Conservation (phyloP, 2,888 invertebrate species). For the Linnaemya vulpina region DNA sequence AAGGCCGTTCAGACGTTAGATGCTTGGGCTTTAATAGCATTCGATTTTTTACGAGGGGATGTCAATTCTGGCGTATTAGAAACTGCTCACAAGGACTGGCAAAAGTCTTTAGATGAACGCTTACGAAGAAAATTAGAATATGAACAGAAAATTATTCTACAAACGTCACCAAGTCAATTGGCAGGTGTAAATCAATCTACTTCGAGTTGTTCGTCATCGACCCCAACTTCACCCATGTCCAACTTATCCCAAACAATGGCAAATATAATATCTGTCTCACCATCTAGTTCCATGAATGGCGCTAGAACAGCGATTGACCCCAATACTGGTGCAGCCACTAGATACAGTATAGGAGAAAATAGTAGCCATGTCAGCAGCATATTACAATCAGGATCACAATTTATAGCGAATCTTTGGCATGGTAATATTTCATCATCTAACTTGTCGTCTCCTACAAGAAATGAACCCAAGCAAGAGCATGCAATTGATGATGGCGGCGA, state of each 20-base stretch:
- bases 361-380: constrained; percentile 78
- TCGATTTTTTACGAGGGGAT: constrained; percentile 84
- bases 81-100: constrained; percentile 79
- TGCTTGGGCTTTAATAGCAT: constrained; percentile 87
- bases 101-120: constrained; percentile 76
- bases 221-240: constrained; percentile 77
- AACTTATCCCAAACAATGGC: constrained; percentile 30
- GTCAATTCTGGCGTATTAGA: constrained; percentile 75
- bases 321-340: background rate
- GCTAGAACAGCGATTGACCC: background rate
- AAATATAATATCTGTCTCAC: constrained; percentile 26
- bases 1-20: constrained; percentile 92
- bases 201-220: constrained; percentile 75
- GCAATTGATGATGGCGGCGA: constrained; percentile 11
- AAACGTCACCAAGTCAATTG: background rate
- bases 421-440: constrained; percentile 77
- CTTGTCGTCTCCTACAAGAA: constrained; percentile 27
- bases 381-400: constrained; percentile 85
- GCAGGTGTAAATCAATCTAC: constrained; percentile 33
- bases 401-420: constrained; percentile 86
- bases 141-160: constrained; percentile 70
- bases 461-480: constrained; percentile 3
- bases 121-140: constrained; percentile 76
- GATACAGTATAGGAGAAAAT: constrained; percentile 14
- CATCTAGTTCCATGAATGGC: constrained; percentile 18